Evolutionary conservation across 2,113 vertebrate species (phyloP), one percentile per base, ranked within the genome.

Genomic region (Rhegmatorhina hoffmannsi): DNA sequence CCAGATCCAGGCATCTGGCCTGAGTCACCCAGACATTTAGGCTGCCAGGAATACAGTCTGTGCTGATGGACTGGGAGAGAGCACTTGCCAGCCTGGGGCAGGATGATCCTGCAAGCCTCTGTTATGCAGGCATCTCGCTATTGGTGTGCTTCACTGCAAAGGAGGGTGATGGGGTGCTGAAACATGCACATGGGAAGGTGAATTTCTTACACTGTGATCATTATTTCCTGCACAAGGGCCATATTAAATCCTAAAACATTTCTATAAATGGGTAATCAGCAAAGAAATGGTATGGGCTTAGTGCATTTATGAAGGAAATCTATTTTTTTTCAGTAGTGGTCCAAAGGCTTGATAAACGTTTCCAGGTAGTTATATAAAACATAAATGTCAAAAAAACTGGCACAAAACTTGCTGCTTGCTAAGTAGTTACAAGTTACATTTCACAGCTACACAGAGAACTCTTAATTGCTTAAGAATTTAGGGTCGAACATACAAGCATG

Each of bases 401-500:
- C 19, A 81, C 11, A 90, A 81, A 86, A 43, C 11, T 89, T 11
- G 11, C 2, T 8, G 8, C 43, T 84, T 73, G 18, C 15, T 33
- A 58, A 52, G 25, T 31, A 55, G n/a, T 80, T 69, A 38, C 11
- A 8, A 78, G 40, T 11, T 23, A 40, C 10, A 7, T 78, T 36
- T 56, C 33, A 50, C 49, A 84, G 38, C 40, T 83, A 28, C 21
- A 53, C 18, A 70, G 38, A 4, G 25, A 25, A 11, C 29, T 59
- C 43, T 5, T 4, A 59, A 84, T 77, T 77, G 40, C 40, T 44
- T 70, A 69, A 69, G 16, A 58, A 38, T 58, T 80, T 49, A 43
- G 7, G 16, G 67, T 46, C 1, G 0, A 69, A 13, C 9, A n/a
- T 69, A 76, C 1, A 40, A 0, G 14, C 29, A 28, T n/a, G 31